Conservation (phyloP, 2,797 vertebrate genomes). For the Odontamblyopus rebecca region DNA sequence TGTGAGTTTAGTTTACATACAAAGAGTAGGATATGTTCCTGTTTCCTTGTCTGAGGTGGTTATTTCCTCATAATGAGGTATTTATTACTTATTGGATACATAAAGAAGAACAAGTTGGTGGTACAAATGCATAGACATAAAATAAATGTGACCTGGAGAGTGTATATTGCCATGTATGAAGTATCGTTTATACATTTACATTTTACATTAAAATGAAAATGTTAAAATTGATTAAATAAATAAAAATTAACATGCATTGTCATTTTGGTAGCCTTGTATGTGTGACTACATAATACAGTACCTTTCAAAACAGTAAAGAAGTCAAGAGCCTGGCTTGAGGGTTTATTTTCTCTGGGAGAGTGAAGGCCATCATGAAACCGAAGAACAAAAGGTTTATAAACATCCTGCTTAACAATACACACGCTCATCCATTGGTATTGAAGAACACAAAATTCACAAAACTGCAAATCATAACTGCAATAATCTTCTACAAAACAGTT, state of each 20-base stretch:
- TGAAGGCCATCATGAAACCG: slow-evolving; percentile 57
- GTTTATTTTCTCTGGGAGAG: slow-evolving; percentile 63
- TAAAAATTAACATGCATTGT: neutral
- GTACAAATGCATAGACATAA: slow-evolving; percentile 48
- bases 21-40: slow-evolving; percentile 63
- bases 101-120: slow-evolving; percentile 20
- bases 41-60: slow-evolving; percentile 70
- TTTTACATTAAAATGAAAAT: slow-evolving; percentile 55
- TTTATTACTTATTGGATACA: slow-evolving; percentile 71
- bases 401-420: slow-evolving; percentile 24
- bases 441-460: slow-evolving; percentile 45
- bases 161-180: slow-evolving; percentile 9
- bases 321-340: too few species aligned
- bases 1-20: slow-evolving; percentile 55
- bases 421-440: slow-evolving; percentile 37
- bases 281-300: neutral
- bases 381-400: slow-evolving; percentile 27
- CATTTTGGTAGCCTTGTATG: neutral
- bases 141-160: slow-evolving; percentile 3
- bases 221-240: slow-evolving; percentile 10
- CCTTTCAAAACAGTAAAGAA: neutral
- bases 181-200: slow-evolving; percentile 50
- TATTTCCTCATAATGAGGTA: slow-evolving; percentile 83
- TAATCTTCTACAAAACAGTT: slow-evolving; percentile 48
- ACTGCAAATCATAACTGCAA: slow-evolving; percentile 52